Conservation (phyloP, 2,113 vertebrate species). For the Hystrix brachyura region DNA sequence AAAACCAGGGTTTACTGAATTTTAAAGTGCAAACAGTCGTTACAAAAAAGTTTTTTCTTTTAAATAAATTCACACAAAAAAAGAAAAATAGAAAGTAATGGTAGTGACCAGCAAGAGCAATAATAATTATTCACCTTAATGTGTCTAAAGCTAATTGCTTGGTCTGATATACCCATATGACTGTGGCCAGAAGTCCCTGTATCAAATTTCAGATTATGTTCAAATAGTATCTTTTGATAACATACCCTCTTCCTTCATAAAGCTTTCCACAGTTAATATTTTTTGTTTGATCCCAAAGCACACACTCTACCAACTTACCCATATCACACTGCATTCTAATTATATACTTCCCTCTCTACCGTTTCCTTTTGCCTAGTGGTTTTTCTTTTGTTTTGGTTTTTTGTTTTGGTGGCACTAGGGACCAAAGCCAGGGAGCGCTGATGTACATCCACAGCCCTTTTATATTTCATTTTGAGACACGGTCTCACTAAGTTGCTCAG, state of each 20-base stretch:
- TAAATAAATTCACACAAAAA: constrained; percentile 98
- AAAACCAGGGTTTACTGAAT: constrained; percentile 99
- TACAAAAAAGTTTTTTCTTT: constrained; percentile 95
- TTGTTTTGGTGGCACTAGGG: not conserved
- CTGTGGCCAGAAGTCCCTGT: not conserved
- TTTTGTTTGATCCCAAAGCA: not conserved
- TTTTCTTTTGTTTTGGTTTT: not conserved
- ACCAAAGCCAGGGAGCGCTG: not conserved
- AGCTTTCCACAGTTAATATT: not conserved
- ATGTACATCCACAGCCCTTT: not conserved
- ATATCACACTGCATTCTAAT: not conserved
- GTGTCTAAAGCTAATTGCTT: constrained; percentile 53
- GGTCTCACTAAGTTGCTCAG: not conserved
- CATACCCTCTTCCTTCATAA: not conserved
- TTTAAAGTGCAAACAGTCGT: constrained; percentile 99
- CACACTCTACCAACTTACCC: not conserved
- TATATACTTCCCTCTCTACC: not conserved
- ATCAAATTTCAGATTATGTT: constrained; percentile 34
- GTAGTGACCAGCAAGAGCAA: constrained; percentile 94
- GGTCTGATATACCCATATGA: not conserved
- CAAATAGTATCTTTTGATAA: constrained; percentile 13
- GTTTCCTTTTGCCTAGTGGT: not conserved
- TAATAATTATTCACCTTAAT: constrained; percentile 97
- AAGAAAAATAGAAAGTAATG: constrained; percentile 91
- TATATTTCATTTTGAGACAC: not conserved